These are phyloP conservation scores for Antheraea assamensis DNA, from an alignment of 2,888 invertebrate species.

Conservation along the genomic window DNA sequence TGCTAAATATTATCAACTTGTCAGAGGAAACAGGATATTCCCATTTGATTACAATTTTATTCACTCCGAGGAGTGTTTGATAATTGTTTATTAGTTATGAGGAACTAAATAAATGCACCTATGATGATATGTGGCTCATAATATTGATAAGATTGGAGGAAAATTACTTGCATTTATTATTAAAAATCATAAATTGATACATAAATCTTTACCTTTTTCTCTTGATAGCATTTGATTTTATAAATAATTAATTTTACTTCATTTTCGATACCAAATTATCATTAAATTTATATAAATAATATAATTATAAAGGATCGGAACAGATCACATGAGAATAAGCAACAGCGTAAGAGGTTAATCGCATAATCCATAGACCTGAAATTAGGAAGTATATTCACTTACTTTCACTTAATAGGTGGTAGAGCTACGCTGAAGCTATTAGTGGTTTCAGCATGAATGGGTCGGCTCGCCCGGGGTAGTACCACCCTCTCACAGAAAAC, in stretches of 20 bases:
- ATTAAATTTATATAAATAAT: background rate
- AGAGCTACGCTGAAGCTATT: no score
- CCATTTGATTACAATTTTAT: slow-evolving; percentile 12
- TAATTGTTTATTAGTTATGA: background rate
- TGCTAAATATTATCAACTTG: background rate
- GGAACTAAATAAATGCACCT: background rate
- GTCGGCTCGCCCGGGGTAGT: no score
- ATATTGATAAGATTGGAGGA: background rate
- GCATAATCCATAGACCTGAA: background rate
- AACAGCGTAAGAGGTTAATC: background rate
- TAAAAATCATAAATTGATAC: background rate
- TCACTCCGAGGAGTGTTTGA: background rate
- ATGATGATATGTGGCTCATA: slow-evolving; percentile 7
- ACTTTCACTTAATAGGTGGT: no score
- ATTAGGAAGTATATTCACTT: background rate
- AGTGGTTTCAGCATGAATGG: no score
- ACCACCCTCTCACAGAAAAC: no score
- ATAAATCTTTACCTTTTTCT: background rate
- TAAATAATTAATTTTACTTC: background rate
- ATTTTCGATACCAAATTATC: background rate
- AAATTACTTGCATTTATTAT: background rate
- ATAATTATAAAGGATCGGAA: no score
- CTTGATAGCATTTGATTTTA: background rate
- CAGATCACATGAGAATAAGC: no score
- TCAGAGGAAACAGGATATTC: slow-evolving; percentile 5